These are phyloP conservation scores for Nannobrachium achirus DNA, from an alignment of 2,113 vertebrate species.

Conservation along the genomic window DNA sequence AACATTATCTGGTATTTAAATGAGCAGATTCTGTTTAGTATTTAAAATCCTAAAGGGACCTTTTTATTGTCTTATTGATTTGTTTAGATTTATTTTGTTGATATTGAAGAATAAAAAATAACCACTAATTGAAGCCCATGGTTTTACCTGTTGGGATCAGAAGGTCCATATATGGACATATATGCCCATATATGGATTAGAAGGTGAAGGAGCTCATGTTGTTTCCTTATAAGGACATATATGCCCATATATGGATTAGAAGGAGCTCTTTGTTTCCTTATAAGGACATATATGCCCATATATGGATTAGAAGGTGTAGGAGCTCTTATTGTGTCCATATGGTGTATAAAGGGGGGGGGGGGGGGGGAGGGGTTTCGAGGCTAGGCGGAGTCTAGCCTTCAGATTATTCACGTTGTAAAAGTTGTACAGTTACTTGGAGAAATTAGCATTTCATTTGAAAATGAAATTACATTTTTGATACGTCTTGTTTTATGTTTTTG, in stretches of 20 bases:
- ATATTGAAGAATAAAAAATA: slow-evolving; percentile 56
- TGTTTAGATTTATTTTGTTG: slow-evolving; percentile 13
- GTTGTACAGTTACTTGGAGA: slow-evolving; percentile 89
- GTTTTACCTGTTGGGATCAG: slow-evolving; percentile 53
- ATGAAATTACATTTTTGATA: slow-evolving; percentile 79
- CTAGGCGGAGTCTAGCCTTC: slow-evolving; percentile 78
- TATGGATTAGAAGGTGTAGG: no score
- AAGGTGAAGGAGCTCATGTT: slow-evolving; percentile 49
- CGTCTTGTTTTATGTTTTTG: slow-evolving; percentile 65
- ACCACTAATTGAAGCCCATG: slow-evolving; percentile 68
- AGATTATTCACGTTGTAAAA: slow-evolving; percentile 88
- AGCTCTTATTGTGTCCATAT: no score
- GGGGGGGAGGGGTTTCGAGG: background rate
- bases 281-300: no score
- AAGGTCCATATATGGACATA: slow-evolving; percentile 48
- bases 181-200: slow-evolving; percentile 32
- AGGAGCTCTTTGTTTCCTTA: no score
- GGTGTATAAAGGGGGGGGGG: no score
- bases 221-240: slow-evolving; percentile 60
- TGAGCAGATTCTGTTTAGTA: no score
- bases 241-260: no score
- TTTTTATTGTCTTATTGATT: slow-evolving; percentile 38
- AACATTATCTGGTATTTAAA: no score
- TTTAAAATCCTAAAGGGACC: slow-evolving; percentile 36
- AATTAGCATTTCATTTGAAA: slow-evolving; percentile 78